Evolutionary conservation across 2,113 vertebrate genomes (phyloP), one percentile per base, ranked within the genome.

Genomic region (Romanogobio albipinnatus): DNA sequence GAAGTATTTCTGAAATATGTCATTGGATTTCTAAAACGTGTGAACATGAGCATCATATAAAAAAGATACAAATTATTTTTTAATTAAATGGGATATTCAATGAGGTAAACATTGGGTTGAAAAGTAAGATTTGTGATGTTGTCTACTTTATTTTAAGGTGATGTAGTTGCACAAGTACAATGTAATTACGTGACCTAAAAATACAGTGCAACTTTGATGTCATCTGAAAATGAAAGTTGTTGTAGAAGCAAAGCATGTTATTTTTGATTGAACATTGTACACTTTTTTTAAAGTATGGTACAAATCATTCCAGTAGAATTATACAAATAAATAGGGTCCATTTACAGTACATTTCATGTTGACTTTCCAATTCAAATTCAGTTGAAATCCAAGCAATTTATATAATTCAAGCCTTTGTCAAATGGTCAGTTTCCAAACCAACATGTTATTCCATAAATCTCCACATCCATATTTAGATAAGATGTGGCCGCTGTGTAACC

Each of bases 401-500:
- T 47, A 47, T 73, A 47, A 73, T 15, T 74, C 43, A 74, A 47
- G 43, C 13, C 39, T 49, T 81, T 24, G 87, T 86, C 84, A 39
- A 62, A 17, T 79, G 56, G 26, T 26, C 83, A 88, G 43, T 53
- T 91, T 74, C 74, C 76, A 29, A 74, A 80, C 83, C 70, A 78
- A 85, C 53, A 84, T 62, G 15, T 71, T 59, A 87, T 86, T 80
- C 64, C 86, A 86, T 87, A 84, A 85, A 91, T 91, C 86, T 88
- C 83, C 33, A 39, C 36, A 59, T 90, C 88, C 88, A 9, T 83
- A 87, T 89, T 87, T 86, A 88, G 88, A 87, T 84, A 85, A 81
- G 87, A 85, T 79, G 64, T 86, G 85, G 79, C 80, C 78, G 39
- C 56, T 76, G 76, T 85, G 85, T 92, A 89, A 90, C 85, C 88